Evolutionary conservation across 2,888 invertebrate genomes (phyloP), one percentile per base, ranked within the genome.

Genomic region (Octodonta nipae): DNA sequence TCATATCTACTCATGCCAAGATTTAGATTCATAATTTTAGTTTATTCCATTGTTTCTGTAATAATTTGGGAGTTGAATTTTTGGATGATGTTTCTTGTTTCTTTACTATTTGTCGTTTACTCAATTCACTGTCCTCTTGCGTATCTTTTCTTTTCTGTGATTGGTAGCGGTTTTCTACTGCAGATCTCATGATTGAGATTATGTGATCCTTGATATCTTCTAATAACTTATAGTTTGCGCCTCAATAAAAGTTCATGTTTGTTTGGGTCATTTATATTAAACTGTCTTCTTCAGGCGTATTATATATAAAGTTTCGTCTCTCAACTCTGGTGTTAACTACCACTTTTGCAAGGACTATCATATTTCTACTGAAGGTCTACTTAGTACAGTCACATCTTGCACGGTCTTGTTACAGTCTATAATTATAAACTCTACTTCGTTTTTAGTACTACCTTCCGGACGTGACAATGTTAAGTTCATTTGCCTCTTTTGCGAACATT

Each of bases 81-180:
- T 17, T 8, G 6, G 6, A 6, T 10, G 10, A 26, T 26, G 17
- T 17, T 17, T 17, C 6, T 17, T 17, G 12, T 6, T 26, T 10
- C 10, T 10, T 10, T 26, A 5, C 10, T 5, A 5, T 26, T 6
- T 26, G 5, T 26, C 10, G 26, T 10, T 26, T 26, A 26, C 12
- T 10, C 10, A 11, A 10, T 26, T 5, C 26, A 6, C 12, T 26
- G 5, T 26, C 5, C 26, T 26, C 26, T 26, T 26, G 10, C 5
- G 26, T 26, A n/a, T 26, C 26, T 26, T 6, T 10, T 26, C 10
- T 26, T 26, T 26, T 26, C 26, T 17, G 17, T 17, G 5, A 8
- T 8, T 17, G 5, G 8, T 17, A 17, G 17, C 8, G 17, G 8
- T 17, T 17, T 17, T 17, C 17, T 17, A 17, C 17, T 17, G 17